Conservation (phyloP, 2,797 vertebrate species). For the Todus mexicanus region DNA sequence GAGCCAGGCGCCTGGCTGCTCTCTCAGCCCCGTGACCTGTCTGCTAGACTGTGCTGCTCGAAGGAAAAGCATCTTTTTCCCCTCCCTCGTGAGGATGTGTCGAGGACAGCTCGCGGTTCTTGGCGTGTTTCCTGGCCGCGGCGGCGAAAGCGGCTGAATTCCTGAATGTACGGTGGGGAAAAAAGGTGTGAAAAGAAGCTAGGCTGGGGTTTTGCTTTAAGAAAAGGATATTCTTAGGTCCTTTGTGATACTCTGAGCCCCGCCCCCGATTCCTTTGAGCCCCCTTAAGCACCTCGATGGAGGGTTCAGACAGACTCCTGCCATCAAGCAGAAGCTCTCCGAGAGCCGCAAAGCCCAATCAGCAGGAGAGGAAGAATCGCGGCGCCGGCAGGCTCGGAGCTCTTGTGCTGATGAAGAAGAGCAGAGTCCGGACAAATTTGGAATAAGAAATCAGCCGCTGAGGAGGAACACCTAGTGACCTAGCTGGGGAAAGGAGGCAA, state of each 20-base stretch:
- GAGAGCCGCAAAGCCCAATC: conserved; percentile 70
- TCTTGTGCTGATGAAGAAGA: conserved; percentile 72
- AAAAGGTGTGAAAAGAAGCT: background rate
- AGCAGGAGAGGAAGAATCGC: conserved; percentile 66
- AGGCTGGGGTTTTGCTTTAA: background rate
- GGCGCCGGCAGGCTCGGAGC: conserved; percentile 18
- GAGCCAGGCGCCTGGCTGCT: background rate
- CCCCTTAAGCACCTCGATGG: conserved; percentile 1
- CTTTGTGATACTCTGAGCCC: background rate
- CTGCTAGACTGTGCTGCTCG: fast-evolving
- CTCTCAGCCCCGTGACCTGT: background rate
- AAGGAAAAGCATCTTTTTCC: background rate
- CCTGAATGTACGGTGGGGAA: background rate
- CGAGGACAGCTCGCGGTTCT: background rate
- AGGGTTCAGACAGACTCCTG: conserved; percentile 47
- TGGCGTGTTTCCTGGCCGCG: fast-evolving
- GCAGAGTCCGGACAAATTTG: background rate
- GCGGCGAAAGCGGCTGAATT: background rate
- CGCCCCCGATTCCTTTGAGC: background rate
- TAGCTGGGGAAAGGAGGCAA: background rate
- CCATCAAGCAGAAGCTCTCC: conserved; percentile 61
- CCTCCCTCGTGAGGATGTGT: background rate
- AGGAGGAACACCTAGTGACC: conserved; percentile 48
- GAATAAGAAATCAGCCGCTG: conserved; percentile 58
- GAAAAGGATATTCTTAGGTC: background rate